A percentile compares a stretch with the other conserved stretches of the same genome.
phyloP scores from a whole-genome alignment of 1,140 invertebrate genomes.

The Apis cerana region DNA sequence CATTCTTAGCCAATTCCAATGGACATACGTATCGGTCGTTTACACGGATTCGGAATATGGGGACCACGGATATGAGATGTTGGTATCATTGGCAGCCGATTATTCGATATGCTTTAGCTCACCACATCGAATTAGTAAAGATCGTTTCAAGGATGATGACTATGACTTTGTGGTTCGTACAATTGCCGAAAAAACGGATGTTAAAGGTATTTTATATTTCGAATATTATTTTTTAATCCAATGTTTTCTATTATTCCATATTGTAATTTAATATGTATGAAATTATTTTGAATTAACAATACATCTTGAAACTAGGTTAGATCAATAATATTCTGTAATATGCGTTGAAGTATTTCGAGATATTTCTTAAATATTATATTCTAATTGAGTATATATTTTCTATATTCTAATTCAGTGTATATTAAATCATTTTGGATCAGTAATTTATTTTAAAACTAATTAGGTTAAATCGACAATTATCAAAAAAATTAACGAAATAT shows the following conservation, averaged over 20 bases:
- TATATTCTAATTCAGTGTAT: too few species aligned
- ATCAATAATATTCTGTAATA: background rate
- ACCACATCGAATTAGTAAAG: conserved; percentile 76
- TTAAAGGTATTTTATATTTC: conserved; percentile 67
- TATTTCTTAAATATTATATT: too few species aligned
- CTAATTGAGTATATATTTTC: too few species aligned
- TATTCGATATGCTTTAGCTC: conserved; percentile 83
- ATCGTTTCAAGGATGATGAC: conserved; percentile 76
- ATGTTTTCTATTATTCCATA: too few species aligned
- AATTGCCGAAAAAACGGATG: conserved; percentile 72
- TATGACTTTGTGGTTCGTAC: conserved; percentile 80
- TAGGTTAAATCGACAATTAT: too few species aligned
- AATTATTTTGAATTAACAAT: too few species aligned
- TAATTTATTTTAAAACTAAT: too few species aligned
- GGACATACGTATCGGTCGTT: conserved; percentile 83
- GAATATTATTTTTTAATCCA: too few species aligned
- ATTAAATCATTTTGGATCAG: too few species aligned
- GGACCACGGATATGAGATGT: conserved; percentile 81
- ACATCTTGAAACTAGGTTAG: too few species aligned
- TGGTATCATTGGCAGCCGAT: conserved; percentile 77
- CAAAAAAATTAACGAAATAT: too few species aligned
- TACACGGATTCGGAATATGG: conserved; percentile 84
- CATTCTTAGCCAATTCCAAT: conserved; percentile 79
- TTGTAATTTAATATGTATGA: too few species aligned
- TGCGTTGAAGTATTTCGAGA: background rate